Evolutionary conservation across 2,113 vertebrate species (phyloP).

Genomic region (Crotalus helleri): DNA sequence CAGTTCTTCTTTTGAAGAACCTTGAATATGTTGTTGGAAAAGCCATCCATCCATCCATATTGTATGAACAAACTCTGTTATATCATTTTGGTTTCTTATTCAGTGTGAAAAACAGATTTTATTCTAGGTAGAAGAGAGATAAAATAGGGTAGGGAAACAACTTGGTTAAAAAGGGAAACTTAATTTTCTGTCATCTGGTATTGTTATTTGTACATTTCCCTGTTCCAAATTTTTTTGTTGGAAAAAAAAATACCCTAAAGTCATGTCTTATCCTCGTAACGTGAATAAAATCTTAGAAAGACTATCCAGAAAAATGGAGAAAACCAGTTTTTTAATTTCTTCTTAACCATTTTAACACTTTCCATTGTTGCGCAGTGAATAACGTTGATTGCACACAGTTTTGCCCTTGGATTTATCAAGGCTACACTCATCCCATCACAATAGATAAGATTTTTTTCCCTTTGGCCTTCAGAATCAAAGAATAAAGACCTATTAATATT

Average conservation of each 20-base stretch:
- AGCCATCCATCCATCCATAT: background rate
- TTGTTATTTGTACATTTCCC: background rate
- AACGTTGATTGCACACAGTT: background rate
- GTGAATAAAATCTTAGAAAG: background rate
- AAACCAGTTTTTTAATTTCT: background rate
- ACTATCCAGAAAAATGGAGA: background rate
- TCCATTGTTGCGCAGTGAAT: background rate
- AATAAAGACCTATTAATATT: background rate
- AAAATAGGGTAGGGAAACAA: background rate
- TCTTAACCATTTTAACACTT: background rate
- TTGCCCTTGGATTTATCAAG: background rate
- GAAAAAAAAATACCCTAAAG: background rate
- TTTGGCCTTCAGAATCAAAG: background rate
- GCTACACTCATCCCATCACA: background rate
- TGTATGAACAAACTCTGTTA: background rate
- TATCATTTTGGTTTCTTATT: background rate
- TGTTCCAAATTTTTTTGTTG: background rate
- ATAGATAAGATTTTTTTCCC: background rate
- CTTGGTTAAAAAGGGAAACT: background rate
- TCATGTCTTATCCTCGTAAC: background rate
- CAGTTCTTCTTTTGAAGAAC: background rate
- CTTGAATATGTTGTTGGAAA: background rate
- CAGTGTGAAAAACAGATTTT: background rate
- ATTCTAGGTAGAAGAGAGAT: background rate
- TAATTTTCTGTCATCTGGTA: background rate